Base-by-base conservation (phyloP, 2,113 vertebrate genomes). In the Ifrita kowaldi region DNA sequence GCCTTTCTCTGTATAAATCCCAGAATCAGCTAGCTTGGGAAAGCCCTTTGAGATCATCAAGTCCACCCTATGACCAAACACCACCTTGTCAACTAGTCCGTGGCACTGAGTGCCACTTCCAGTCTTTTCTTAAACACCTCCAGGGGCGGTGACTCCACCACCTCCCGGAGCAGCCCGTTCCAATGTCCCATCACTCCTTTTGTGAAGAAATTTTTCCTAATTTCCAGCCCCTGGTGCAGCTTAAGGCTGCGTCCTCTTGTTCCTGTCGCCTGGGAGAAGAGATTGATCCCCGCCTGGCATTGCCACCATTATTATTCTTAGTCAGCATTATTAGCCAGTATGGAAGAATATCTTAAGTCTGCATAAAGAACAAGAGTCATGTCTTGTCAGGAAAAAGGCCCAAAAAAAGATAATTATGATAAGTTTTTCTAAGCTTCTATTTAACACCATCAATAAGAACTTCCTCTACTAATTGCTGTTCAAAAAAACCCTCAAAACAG, bases 251-350 rank as follows among this genome's bases (percentile, higher is more conserved):
- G 15, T n/a, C 30, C 19, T 85, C 50, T 28, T 41, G 10, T 30
- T 47, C 6, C 10, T 24, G 6, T 24, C 41, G 6, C 16, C 10
- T 75, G 30, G 30, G 12, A 56, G 35, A 65, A 57, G 35, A 21
- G 8, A 35, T 7, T 0, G 1, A 47, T 4, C 3, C 6, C 3
- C 20, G 59, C 7, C 32, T 32, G 26, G 26, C 23, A 50, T 28
- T 28, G 3, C 2, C 13, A 57, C 59, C 18, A 12, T 84, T 49
- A 62, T 69, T n/a, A n/a, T n/a, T n/a, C n/a, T n/a, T n/a, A n/a
- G n/a, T n/a, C n/a, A n/a, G n/a, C n/a, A n/a, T 57, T 81, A 49
- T 44, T 59, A 84, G 6, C 3, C 26, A 46, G 2, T 42, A 63
- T 14, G 23, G 28, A 81, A 81, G 26, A 89, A 23, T 57, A n/a